Evolutionary conservation across 1,140 invertebrate species (phyloP), one percentile per base, ranked within the genome.

Genomic region (Hypsibius dujardini): DNA sequence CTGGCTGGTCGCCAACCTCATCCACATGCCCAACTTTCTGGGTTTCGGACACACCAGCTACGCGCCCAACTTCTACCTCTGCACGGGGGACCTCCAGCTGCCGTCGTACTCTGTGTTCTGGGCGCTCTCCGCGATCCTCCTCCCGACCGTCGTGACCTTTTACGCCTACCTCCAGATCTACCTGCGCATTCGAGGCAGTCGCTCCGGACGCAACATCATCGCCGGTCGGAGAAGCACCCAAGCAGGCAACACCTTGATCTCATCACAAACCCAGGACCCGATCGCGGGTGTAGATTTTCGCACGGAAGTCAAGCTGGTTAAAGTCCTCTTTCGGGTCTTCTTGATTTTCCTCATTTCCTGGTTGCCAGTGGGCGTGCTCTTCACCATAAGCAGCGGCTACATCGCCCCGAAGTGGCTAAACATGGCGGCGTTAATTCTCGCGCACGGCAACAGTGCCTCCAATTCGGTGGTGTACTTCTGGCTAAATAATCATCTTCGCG

Each of bases 351-450:
- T 56, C 7, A n/a, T 56, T 7, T 56, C 50, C 7, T 56, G 50
- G 50, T 7, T n/a, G 50, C 50, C 50, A n/a, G 7, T 56, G 50
- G 50, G 50, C 7, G 7, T 56, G n/a, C 50, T 56, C 50, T 56
- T 56, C 50, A 56, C 7, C 50, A 7, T 56, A 7, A 7, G 50
- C 50, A 7, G 7, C 50, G 2, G 3, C 28, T 67, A 42, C n/a
- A 45, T 45, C 47, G 71, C 70, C 47, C 70, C 59, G 47, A 70
- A 72, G 2, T 40, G 2, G 60, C 59, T 70, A 47, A 72, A 72
- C 59, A 56, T 72, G 28, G 71, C 71, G 47, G 71, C 71, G 59
- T 72, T 46, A 46, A 72, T 47, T 47, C 70, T 59, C 45, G 71
- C 70, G 42, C 70, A 72, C 71, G 71, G 60, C 47, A 72, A 3